phyloP scores from a whole-genome alignment of 1,140 invertebrate species.

The Archivesica marissinica region DNA sequence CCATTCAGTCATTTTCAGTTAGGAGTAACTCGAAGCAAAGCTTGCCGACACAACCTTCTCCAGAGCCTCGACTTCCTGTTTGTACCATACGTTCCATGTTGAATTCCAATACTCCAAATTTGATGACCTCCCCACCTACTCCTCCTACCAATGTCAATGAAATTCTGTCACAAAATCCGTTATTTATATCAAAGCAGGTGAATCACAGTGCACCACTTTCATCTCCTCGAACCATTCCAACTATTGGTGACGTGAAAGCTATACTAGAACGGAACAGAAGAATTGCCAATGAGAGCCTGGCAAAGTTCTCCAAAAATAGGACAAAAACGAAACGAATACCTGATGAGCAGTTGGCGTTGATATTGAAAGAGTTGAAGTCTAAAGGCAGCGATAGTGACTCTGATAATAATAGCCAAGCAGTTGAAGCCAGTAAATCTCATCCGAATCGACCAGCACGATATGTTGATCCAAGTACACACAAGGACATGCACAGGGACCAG shows the following conservation, averaged over 20 bases:
- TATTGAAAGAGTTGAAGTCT: neutral
- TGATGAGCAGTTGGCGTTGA: neutral
- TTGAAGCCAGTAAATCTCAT: no score
- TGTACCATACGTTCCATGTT: no score
- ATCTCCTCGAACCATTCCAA: neutral
- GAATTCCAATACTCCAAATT: no score
- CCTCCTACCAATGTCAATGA: neutral
- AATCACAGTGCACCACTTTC: neutral
- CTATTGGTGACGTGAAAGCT: neutral
- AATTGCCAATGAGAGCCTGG: conserved; percentile 20
- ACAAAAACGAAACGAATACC: neutral
- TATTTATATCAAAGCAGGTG: neutral
- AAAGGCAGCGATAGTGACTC: neutral
- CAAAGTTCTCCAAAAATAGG: neutral
- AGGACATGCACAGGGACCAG: no score
- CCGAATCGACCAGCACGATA: neutral
- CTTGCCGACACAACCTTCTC: no score
- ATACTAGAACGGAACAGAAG: conserved; percentile 22
- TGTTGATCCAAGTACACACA: neutral
- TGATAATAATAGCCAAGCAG: neutral
- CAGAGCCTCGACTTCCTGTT: no score
- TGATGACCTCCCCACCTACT: neutral
- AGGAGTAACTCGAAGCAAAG: conserved; percentile 31
- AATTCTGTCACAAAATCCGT: neutral
- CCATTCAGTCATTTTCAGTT: conserved; percentile 55